These are phyloP conservation scores for Xyrauchen texanus DNA, from an alignment of 2,113 vertebrate species.

Conservation along the genomic window DNA sequence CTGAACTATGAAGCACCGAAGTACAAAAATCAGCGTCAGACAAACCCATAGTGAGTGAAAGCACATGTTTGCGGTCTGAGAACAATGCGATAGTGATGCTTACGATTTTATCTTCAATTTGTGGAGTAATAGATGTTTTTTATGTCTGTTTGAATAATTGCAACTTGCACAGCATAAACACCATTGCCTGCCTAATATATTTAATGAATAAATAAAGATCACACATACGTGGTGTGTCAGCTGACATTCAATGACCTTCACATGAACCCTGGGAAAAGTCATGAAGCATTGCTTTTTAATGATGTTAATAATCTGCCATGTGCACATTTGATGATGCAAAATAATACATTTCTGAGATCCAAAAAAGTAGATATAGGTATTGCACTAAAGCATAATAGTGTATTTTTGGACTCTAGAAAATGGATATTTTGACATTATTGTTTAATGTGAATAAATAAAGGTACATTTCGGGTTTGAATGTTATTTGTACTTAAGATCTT, in stretches of 20 bases:
- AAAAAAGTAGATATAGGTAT: neutral
- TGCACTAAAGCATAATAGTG: no score
- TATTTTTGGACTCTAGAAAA: no score
- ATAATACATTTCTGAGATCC: neutral
- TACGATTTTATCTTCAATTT: slow-evolving; percentile 9
- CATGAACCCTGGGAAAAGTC: slow-evolving; percentile 1
- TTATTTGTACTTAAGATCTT: no score
- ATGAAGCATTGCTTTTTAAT: slow-evolving; percentile 3
- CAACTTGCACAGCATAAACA: neutral
- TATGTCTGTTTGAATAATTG: neutral
- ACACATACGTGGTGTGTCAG: no score
- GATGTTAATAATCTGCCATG: slow-evolving; percentile 12
- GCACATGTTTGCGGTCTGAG: neutral
- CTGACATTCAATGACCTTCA: slow-evolving; percentile 23
- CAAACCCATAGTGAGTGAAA: slow-evolving; percentile 18
- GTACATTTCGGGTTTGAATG: no score
- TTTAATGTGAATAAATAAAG: no score
- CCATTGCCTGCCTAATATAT: neutral
- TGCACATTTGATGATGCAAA: neutral
- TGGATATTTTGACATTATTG: no score
- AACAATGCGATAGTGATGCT: neutral
- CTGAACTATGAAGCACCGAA: slow-evolving; percentile 11
- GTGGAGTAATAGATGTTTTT: neutral
- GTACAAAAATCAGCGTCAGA: slow-evolving; percentile 12
- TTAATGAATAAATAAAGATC: neutral